Evolutionary conservation across 2,888 invertebrate genomes (phyloP), one percentile per base, ranked within the genome.

Genomic region (Drosophila cracens): DNA sequence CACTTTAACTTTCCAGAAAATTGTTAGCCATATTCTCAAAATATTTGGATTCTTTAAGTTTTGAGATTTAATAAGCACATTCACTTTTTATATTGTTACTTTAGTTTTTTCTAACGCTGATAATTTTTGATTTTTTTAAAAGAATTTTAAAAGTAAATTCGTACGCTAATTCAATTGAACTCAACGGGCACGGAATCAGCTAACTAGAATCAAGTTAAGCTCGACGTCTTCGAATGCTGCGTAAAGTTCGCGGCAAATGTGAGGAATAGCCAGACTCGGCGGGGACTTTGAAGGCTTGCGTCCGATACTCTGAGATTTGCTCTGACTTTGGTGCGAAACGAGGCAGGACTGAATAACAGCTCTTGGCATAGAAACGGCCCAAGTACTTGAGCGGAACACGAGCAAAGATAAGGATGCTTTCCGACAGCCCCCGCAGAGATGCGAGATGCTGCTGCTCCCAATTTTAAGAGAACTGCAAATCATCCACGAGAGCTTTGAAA

Each of bases 321-420:
- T 85, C 81, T 82, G 77, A 51, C 77, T 79, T 33, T 73, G 74
- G 60, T 79, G 83, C 85, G 81, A 79, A 77, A 76, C 81, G 79
- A 81, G 75, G 71, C 66, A 74, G 81, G 78, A 87, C 80, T 79
- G 78, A 79, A 59, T 38, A 51, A 33, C 52, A 49, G 72, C 36
- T 52, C 64, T 63, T 74, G 73, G 60, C 74, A 67, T 51, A 71
- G 66, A 71, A 68, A 59, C 66, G 78, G 64, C 75, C 61, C 74
- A 79, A 74, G 72, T 60, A 79, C 80, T 70, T 69, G 38, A 72
- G 40, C 48, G 38, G 33, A 8, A 40, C 62, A 73, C 81, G 79
- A 76, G 43, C 51, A 29, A 53, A 58, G 74, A 66, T 70, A 57
- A 62, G 70, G 66, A 73, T 74, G 70, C 73, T 83, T 56, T 29